A percentile compares a stretch with the other conserved stretches of the same genome.
phyloP scores from a whole-genome alignment of 2,113 vertebrate genomes.

The Centropus bengalensis region DNA sequence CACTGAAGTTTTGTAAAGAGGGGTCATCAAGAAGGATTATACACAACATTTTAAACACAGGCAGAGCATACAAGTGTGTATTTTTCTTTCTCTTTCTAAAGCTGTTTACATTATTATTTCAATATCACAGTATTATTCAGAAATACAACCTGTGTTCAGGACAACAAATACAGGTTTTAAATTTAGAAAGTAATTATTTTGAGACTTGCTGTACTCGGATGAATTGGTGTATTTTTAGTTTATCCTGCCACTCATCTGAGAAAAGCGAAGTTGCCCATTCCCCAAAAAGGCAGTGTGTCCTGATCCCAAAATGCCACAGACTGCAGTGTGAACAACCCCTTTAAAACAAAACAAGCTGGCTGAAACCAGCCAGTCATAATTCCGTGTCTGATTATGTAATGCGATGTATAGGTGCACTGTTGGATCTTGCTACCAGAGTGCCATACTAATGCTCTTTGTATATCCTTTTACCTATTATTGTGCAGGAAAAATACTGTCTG shows the following conservation, averaged over 20 bases:
- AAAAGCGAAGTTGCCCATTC: not conserved
- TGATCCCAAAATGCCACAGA: not conserved
- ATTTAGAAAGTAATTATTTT: not conserved
- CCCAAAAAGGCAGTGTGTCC: not conserved
- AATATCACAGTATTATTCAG: not conserved
- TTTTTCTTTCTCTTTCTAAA: not conserved
- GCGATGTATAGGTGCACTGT: not conserved
- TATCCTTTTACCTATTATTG: not conserved
- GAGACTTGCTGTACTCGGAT: not conserved
- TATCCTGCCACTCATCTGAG: not conserved
- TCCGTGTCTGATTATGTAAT: not conserved
- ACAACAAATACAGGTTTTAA: not conserved
- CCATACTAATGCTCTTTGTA: not conserved
- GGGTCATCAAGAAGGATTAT: constrained; percentile 53
- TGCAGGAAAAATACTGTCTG: not conserved
- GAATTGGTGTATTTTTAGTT: not conserved
- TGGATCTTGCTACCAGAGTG: not conserved
- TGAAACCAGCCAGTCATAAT: not conserved
- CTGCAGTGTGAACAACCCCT: not conserved
- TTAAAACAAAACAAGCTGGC: not conserved
- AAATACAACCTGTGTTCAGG: not conserved
- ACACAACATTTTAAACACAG: not conserved
- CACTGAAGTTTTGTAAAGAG: constrained; percentile 51
- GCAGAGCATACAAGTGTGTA: not conserved
- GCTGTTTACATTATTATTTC: not conserved